These are phyloP conservation scores for Euwallacea fornicatus DNA, from an alignment of 1,140 invertebrate species.

Conservation along the genomic window DNA sequence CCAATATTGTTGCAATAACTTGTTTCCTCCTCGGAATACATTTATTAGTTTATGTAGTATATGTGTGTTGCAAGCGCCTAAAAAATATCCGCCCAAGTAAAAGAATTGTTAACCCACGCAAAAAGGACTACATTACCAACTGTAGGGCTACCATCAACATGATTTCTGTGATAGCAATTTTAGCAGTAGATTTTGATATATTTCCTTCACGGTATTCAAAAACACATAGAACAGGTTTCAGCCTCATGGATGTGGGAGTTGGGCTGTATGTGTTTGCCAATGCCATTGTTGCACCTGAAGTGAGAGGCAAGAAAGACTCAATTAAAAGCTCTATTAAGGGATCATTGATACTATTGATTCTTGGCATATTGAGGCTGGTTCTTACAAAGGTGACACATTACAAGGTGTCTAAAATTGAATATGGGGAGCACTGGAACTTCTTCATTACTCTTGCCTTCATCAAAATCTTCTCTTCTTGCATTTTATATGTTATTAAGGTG, in stretches of 20 bases:
- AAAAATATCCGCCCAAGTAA: constrained; percentile 17
- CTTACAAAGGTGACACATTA: constrained; percentile 73
- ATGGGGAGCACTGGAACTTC: constrained; percentile 97
- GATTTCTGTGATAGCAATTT: constrained; percentile 78
- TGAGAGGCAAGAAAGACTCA: constrained; percentile 53
- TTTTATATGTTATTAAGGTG: constrained; percentile 58
- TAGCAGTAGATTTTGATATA: constrained; percentile 89
- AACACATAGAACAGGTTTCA: constrained; percentile 82
- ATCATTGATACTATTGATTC: constrained; percentile 60
- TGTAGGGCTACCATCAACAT: constrained; percentile 72
- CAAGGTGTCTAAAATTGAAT: constrained; percentile 85
- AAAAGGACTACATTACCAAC: constrained; percentile 64
- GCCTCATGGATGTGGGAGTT: constrained; percentile 94
- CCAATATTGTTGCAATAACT: constrained; percentile 17
- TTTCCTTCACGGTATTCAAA: constrained; percentile 87
- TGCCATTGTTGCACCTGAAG: constrained; percentile 71
- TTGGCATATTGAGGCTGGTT: constrained; percentile 73
- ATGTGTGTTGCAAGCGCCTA: constrained; percentile 1
- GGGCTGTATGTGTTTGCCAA: constrained; percentile 87
- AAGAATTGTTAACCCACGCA: constrained; percentile 46
- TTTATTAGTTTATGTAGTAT: constrained; percentile 17
- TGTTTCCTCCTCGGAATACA: constrained; percentile 28
- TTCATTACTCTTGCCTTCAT: constrained; percentile 88
- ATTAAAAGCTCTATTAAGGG: constrained; percentile 51
- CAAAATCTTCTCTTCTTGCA: constrained; percentile 69